These are phyloP conservation scores for Patella ulyssiponensis DNA, from an alignment of 2,888 invertebrate genomes.

Conservation along the genomic window DNA sequence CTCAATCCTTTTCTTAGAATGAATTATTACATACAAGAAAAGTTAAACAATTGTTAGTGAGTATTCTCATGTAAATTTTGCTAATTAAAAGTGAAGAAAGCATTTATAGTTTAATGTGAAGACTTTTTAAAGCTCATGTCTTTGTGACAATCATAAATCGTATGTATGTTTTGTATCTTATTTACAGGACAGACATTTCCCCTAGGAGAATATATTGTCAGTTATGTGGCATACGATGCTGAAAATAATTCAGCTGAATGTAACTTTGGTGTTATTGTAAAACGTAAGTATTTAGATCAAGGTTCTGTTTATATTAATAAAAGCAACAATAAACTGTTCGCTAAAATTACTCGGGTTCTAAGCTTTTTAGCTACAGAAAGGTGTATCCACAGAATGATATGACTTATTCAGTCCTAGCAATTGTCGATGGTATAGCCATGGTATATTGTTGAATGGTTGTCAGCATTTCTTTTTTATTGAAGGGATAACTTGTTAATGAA, in stretches of 20 bases:
- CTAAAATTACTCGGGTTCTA: too few relatives aligned
- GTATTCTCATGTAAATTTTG: too few relatives aligned
- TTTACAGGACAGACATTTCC: conserved; percentile 56
- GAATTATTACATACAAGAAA: too few relatives aligned
- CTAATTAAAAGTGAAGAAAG: background rate
- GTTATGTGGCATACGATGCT: conserved; percentile 91
- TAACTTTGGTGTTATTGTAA: conserved; percentile 91
- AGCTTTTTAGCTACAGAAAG: too few relatives aligned
- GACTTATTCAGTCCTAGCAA: too few relatives aligned
- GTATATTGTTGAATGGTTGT: too few relatives aligned
- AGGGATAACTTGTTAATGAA: too few relatives aligned
- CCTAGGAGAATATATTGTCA: conserved; percentile 58
- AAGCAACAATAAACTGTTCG: background rate
- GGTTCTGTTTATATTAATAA: background rate
- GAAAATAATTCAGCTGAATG: conserved; percentile 98
- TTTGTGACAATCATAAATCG: background rate
- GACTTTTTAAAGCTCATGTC: background rate
- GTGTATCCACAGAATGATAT: too few relatives aligned
- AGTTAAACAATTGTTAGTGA: too few relatives aligned
- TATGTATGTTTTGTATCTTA: background rate
- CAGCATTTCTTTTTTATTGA: too few relatives aligned
- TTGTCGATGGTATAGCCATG: too few relatives aligned
- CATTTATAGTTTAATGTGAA: background rate
- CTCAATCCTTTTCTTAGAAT: too few relatives aligned
- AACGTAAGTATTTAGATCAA: conserved; percentile 48